These are phyloP conservation scores for Anoplius nigerrimus DNA, from an alignment of 2,888 invertebrate genomes.

Conservation along the genomic window DNA sequence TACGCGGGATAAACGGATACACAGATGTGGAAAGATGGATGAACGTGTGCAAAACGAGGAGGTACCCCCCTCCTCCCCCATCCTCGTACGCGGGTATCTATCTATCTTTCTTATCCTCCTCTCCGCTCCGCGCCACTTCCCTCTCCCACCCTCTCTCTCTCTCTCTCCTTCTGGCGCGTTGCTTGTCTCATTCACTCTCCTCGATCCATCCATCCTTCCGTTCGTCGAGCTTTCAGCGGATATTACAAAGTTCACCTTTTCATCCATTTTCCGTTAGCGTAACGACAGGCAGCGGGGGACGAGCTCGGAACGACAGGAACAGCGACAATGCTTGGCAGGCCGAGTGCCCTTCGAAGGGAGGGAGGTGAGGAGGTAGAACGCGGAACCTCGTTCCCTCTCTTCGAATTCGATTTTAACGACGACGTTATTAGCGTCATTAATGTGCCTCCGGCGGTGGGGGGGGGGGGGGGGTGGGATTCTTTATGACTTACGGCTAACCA, in stretches of 20 bases:
- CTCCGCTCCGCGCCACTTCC: constrained; percentile 17
- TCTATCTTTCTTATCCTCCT: too few relatives aligned
- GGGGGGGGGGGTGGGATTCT: constrained; percentile 20
- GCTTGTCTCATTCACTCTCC: constrained; percentile 42
- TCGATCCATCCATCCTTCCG: constrained; percentile 51
- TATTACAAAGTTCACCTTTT: constrained; percentile 57
- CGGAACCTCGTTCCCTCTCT: too few relatives aligned
- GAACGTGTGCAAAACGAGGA: constrained; percentile 36
- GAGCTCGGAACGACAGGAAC: background rate
- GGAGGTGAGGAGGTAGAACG: background rate
- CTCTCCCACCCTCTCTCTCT: constrained; percentile 17
- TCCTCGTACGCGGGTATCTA: constrained; percentile 6
- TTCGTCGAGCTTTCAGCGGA: constrained; percentile 54
- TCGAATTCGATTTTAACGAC: background rate
- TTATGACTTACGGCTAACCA: constrained; percentile 24
- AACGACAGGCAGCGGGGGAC: background rate
- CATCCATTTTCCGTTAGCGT: constrained; percentile 42
- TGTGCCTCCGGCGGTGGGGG: constrained; percentile 6
- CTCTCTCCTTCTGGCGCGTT: constrained; percentile 20
- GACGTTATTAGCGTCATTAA: constrained; percentile 16
- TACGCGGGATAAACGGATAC: constrained; percentile 7
- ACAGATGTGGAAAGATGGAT: constrained; percentile 27
- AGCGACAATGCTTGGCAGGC: background rate
- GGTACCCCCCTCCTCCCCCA: constrained; percentile 21
- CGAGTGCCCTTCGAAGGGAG: background rate